Base-by-base conservation (phyloP, 2,888 invertebrate species). In the Branchipolynoe longqiensis region DNA sequence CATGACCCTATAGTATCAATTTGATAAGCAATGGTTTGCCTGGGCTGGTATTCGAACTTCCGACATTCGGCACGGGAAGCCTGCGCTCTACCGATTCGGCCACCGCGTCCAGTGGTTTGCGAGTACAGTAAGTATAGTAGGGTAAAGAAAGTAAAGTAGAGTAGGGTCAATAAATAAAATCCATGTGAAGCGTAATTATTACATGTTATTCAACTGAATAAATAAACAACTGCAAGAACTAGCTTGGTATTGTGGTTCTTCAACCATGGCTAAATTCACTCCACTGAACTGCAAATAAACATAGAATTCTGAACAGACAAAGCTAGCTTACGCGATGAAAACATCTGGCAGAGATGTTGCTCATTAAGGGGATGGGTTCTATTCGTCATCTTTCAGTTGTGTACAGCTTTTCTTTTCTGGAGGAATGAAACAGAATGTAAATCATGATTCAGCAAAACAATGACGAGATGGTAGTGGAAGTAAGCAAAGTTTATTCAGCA, bases 331-430 rank as follows among this genome's bases (percentile, higher is more conserved):
- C 69, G 33, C 38, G 69, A 69, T 36, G 69, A 69, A 33, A 69
- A 69, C 69, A 69, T 69, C 6, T 0, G 33, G 36, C 69, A 69
- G 12, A 69, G 69, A 69, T 69, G 69, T 36, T 69, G 69, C 18
- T 69, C 36, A 36, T 69, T 69, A 0, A 69, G 38, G 12, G 36
- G n/a, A n/a, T n/a, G n/a, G n/a, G n/a, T n/a, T n/a, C n/a, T n/a
- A n/a, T n/a, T n/a, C n/a, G n/a, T n/a, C n/a, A n/a, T n/a, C n/a
- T n/a, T n/a, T n/a, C n/a, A n/a, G n/a, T n/a, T n/a, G n/a, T n/a
- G n/a, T n/a, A n/a, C n/a, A n/a, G n/a, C n/a, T n/a, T n/a, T n/a
- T n/a, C n/a, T n/a, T n/a, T n/a, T n/a, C n/a, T n/a, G n/a, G n/a
- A n/a, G n/a, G n/a, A n/a, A n/a, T n/a, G n/a, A n/a, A n/a, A n/a